These are phyloP conservation scores for Dissostichus mawsoni DNA, from an alignment of 2,113 vertebrate genomes.

Conservation along the genomic window DNA sequence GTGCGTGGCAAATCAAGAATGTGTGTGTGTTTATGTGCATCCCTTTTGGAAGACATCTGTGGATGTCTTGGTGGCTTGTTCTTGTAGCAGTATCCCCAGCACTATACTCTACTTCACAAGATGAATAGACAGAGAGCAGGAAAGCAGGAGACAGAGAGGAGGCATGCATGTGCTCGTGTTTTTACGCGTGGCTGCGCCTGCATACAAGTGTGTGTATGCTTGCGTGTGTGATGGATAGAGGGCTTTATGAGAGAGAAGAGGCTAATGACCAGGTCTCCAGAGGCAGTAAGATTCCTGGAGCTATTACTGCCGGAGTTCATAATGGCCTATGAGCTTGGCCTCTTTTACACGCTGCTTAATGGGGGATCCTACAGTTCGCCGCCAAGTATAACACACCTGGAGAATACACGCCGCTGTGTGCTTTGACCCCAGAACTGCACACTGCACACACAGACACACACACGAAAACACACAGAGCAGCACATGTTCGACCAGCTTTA, in stretches of 20 bases:
- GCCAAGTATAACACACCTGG: constrained; percentile 62
- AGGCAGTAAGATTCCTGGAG: constrained; percentile 78
- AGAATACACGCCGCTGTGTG: constrained; percentile 59
- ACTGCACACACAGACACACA: constrained; percentile 42
- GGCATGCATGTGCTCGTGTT: constrained; percentile 20
- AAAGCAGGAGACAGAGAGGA: constrained; percentile 38
- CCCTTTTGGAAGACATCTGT: constrained; percentile 70
- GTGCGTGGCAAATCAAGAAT: constrained; percentile 22
- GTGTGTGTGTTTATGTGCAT: constrained; percentile 48
- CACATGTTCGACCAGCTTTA: constrained; percentile 46
- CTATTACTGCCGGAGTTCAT: constrained; percentile 80
- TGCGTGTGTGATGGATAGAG: constrained; percentile 79
- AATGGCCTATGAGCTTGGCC: constrained; percentile 78
- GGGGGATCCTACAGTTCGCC: constrained; percentile 68
- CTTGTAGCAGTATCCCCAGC: constrained; percentile 46
- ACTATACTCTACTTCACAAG: constrained; percentile 20
- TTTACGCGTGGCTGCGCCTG: constrained; percentile 52
- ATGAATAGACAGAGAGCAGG: constrained; percentile 49
- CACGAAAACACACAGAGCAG: constrained; percentile 29
- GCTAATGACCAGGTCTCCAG: constrained; percentile 82
- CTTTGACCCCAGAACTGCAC: constrained; percentile 53
- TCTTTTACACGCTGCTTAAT: constrained; percentile 77
- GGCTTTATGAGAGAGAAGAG: constrained; percentile 82
- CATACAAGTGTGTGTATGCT: constrained; percentile 69
- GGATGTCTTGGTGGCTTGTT: constrained; percentile 66